Evolutionary conservation across 2,888 invertebrate genomes (phyloP), one percentile per base, ranked within the genome.

Genomic region (Copidosoma aretas): DNA sequence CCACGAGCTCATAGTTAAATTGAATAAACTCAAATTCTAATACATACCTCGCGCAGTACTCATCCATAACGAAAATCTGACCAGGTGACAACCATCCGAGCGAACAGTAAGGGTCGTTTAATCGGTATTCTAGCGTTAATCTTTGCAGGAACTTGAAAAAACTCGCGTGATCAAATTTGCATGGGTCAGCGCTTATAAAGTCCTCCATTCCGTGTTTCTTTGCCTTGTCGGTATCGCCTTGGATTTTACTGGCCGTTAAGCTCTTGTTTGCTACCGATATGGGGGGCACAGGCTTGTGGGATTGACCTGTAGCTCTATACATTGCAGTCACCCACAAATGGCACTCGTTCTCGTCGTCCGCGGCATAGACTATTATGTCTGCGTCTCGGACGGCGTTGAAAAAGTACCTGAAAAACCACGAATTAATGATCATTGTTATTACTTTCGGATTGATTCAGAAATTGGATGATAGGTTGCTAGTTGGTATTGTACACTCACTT

Each of bases 21-120:
- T 14, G 41, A 14, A 14, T n/a, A n/a, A n/a, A n/a, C n/a, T n/a
- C n/a, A n/a, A n/a, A n/a, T n/a, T 10, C 41, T 14, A 46, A 41
- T 22, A 49, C 32, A 24, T 74, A 83, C 76, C 92, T 89, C 10
- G 98, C 98, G 84, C 97, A 98, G 86, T 99, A 97, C 84, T 97
- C 97, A 84, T 99, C 99, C 76, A 99, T 86, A 15, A 98, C 97
- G 85, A 98, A 99, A 64, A 98, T 93, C 88, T 99, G 99, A 0
- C 98, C 98, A 0, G 99, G 98, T 79, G 98, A 98, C 85, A 99
- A 98, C 99, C 99, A 99, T 76, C 99, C 99, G 90, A 99, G 86
- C 70, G 98, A 98, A 82, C 97, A 97, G 83, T 97, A 98, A n/a
- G 97, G 96, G 86, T 99, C 99, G 83, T 93, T 94, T 72, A 99